Conservation (phyloP, 2,113 vertebrate species). For the Climacteris rufus region DNA sequence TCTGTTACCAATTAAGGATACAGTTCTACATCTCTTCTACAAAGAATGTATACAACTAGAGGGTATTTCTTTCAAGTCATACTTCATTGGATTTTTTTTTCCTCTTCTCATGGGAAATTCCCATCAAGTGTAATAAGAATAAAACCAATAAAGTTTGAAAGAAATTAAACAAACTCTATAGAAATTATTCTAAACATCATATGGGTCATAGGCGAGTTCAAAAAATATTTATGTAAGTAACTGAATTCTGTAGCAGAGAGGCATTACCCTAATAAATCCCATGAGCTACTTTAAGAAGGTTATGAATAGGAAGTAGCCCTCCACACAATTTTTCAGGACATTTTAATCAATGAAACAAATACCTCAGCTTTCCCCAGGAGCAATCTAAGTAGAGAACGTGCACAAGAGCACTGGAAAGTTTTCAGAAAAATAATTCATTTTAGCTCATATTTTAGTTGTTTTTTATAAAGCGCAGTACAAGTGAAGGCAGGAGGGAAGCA, state of each 20-base stretch:
- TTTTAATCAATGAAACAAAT: background rate
- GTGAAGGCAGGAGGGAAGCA: background rate
- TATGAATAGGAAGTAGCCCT: background rate
- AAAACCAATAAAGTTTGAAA: constrained; percentile 24
- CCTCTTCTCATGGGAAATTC: constrained; percentile 16
- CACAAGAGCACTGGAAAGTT: background rate
- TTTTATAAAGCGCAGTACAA: background rate
- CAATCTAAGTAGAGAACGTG: background rate
- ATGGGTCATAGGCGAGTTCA: background rate
- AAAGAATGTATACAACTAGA: constrained; percentile 1
- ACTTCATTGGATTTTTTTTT: background rate
- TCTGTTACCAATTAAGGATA: constrained; percentile 20
- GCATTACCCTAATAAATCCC: background rate
- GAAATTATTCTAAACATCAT: constrained; percentile 21
- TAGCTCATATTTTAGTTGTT: background rate
- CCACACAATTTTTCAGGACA: background rate
- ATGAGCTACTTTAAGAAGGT: background rate
- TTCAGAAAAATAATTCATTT: background rate
- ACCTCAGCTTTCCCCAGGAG: background rate
- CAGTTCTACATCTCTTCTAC: background rate
- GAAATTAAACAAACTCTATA: constrained; percentile 15
- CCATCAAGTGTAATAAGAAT: background rate
- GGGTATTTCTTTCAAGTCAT: background rate
- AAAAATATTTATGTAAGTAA: constrained; percentile 19
- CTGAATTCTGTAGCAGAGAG: background rate